Evolutionary conservation across 1,140 invertebrate species (phyloP).

Genomic region (Bombus confusus): DNA sequence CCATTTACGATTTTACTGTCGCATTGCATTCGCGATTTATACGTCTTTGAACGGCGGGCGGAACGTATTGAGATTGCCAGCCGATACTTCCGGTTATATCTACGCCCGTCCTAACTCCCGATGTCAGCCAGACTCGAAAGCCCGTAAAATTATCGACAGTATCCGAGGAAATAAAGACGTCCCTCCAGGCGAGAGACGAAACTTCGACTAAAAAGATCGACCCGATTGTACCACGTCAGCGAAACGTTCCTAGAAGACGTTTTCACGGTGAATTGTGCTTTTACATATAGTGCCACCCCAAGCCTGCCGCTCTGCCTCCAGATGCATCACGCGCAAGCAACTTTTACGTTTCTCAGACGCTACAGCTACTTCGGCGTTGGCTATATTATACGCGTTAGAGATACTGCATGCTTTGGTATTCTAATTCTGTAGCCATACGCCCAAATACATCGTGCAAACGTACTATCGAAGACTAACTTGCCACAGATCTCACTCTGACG

Average conservation of each 20-base stretch:
- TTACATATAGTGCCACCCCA: constrained; percentile 19
- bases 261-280: constrained; percentile 55
- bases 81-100: constrained; percentile 49
- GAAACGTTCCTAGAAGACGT: constrained; percentile 46
- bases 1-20: constrained; percentile 19
- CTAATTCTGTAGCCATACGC: neutral
- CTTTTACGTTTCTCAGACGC: neutral
- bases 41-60: neutral
- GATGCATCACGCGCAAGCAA: neutral
- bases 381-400: neutral
- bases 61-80: constrained; percentile 43
- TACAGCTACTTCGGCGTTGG: neutral
- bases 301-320: neutral
- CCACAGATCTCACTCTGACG: no score
- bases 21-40: constrained; percentile 22
- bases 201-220: constrained; percentile 51
- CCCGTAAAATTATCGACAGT: constrained; percentile 58
- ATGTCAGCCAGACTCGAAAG: constrained; percentile 50
- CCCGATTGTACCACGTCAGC: constrained; percentile 39
- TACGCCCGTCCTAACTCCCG: constrained; percentile 9
- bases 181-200: constrained; percentile 45
- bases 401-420: neutral
- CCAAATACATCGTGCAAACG: no score
- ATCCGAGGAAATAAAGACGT: constrained; percentile 58
- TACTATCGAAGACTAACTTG: no score